Evolutionary conservation across 2,888 invertebrate genomes (phyloP).

Genomic region (Patella caerulea): DNA sequence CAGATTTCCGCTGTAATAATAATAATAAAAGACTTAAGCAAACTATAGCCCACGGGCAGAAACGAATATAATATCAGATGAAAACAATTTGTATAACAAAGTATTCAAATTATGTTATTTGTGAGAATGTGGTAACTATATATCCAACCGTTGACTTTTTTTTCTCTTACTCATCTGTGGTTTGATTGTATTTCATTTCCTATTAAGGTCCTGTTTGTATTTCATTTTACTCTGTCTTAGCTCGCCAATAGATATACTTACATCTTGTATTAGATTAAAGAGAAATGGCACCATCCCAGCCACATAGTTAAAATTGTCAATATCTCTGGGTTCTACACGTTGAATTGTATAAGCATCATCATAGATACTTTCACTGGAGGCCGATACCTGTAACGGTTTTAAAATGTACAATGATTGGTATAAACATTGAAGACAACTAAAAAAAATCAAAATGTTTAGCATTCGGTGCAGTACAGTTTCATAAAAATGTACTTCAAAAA

Average conservation of each 20-base stretch:
- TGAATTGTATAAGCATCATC: slow-evolving; percentile 71
- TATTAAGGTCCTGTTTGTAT: no score
- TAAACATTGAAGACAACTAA: not conserved
- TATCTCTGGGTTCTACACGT: slow-evolving; percentile 56
- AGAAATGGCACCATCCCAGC: slow-evolving; percentile 71
- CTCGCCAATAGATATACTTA: slow-evolving; percentile 43
- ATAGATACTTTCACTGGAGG: slow-evolving; percentile 69
- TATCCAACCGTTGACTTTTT: not conserved
- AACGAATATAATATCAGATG: not conserved
- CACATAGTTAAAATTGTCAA: slow-evolving; percentile 67
- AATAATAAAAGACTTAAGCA: not conserved
- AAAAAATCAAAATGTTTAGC: no score
- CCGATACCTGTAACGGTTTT: slow-evolving; percentile 57
- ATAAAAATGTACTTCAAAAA: not conserved
- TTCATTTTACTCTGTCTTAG: no score
- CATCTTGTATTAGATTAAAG: slow-evolving; percentile 68
- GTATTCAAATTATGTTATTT: not conserved
- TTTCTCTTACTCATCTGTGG: no score
- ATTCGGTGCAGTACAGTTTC: not conserved
- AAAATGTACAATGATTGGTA: no score
- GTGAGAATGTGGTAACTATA: not conserved
- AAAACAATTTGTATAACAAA: no score
- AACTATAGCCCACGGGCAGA: not conserved
- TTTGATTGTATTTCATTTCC: no score
- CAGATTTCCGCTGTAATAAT: slow-evolving; percentile 58